A percentile compares a stretch with the other conserved stretches of the same genome.
Conservation (phyloP, 1,140 invertebrate genomes). For the Drosophila mojavensis region DNA sequence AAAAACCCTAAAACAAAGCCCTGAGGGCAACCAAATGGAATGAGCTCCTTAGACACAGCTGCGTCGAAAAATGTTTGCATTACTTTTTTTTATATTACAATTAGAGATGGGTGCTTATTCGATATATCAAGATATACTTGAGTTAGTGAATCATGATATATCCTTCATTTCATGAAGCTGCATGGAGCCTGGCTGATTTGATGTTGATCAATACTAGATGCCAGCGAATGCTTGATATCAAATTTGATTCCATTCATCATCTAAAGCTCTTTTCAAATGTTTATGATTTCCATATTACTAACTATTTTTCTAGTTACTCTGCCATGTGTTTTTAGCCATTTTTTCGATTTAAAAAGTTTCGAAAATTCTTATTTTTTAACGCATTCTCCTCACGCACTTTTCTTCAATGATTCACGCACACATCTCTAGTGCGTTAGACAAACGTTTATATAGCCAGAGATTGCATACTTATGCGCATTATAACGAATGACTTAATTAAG, state of each 20-base stretch:
- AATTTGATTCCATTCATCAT: no score
- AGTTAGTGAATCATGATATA: no score
- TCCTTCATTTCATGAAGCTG: no score
- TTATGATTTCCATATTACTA: no score
- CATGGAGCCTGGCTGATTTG: no score
- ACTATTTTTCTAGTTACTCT: no score
- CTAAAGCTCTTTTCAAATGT: no score
- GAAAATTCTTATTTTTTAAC: no score
- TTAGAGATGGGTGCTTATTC: background rate
- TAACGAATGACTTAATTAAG: conserved; percentile 49
- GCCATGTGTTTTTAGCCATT: no score
- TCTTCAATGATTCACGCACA: background rate
- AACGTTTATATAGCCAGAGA: background rate
- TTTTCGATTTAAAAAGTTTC: no score
- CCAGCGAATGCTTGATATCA: no score
- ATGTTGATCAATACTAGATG: no score
- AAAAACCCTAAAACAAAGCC: conserved; percentile 7
- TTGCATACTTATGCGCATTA: conserved; percentile 26
- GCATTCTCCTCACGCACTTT: background rate
- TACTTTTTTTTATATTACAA: background rate
- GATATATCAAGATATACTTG: background rate
- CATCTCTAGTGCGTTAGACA: background rate
- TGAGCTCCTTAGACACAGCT: background rate
- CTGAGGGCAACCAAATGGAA: conserved; percentile 2
- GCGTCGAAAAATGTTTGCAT: conserved; percentile 24